A percentile compares a stretch with the other conserved stretches of the same genome.
Evolutionary conservation across 2,888 invertebrate species (phyloP).

Genomic region (Odiellus spinosus): DNA sequence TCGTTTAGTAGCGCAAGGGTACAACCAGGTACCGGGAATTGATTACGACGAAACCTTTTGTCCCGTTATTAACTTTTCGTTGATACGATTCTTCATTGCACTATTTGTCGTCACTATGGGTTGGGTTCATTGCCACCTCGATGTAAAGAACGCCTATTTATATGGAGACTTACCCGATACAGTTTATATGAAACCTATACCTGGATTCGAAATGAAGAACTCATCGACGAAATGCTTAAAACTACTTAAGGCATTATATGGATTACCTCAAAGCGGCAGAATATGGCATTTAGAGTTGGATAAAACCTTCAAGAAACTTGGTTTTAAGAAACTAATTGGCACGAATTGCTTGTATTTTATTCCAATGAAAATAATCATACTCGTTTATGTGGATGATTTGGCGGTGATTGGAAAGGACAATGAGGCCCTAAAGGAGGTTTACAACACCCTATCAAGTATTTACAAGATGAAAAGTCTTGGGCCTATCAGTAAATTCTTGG

Average conservation of each 20-base stretch:
- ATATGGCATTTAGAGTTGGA: neutral
- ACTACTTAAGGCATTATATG: slow-evolving; percentile 1
- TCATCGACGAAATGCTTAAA: neutral
- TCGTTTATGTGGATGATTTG: slow-evolving; percentile 2
- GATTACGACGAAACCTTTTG: slow-evolving; percentile 2
- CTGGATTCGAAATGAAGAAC: neutral
- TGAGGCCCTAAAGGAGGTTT: neutral
- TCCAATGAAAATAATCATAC: neutral
- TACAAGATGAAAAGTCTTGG: neutral
- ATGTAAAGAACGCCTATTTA: slow-evolving; percentile 7
- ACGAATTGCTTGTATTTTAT: slow-evolving; percentile 3
- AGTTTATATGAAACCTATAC: slow-evolving; percentile 2
- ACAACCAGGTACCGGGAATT: neutral
- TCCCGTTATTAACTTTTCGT: slow-evolving; percentile 2
- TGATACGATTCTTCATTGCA: slow-evolving; percentile 1
- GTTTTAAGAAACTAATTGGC: neutral
- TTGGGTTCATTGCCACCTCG: slow-evolving; percentile 3
- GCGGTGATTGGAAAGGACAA: neutral
- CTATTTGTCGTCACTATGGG: neutral
- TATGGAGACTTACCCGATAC: neutral
- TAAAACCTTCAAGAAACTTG: neutral
- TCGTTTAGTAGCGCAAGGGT: slow-evolving; percentile 1
- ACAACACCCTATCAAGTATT: neutral
- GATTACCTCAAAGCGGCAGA: slow-evolving; percentile 1
- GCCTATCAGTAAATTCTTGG: neutral